A percentile compares a stretch with the other conserved stretches of the same genome.
phyloP scores from a whole-genome alignment of 2,113 vertebrate species.

The Oreochromis aureus region DNA sequence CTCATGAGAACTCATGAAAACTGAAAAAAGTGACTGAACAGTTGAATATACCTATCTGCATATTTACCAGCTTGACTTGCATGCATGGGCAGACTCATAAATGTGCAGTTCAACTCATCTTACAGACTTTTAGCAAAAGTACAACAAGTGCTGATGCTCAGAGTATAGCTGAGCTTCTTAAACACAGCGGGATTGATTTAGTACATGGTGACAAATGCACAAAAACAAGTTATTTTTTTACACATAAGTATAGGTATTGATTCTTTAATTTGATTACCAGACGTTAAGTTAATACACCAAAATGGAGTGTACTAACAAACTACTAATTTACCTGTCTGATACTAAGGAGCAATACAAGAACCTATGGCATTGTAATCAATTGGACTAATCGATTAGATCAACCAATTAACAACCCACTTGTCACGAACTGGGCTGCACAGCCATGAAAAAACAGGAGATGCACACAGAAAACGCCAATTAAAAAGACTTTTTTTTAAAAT shows the following conservation, averaged over 20 bases:
- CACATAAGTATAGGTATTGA: rapidly evolving
- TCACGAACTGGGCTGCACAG: neutral
- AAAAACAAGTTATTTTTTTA: neutral
- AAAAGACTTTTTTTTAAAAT: no score
- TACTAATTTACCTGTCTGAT: neutral
- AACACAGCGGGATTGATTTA: neutral
- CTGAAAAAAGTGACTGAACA: neutral
- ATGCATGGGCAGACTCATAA: neutral
- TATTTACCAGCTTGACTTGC: neutral
- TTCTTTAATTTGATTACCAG: neutral
- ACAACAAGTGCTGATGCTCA: neutral
- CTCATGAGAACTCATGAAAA: neutral
- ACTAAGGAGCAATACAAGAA: neutral
- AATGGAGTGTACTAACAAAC: neutral
- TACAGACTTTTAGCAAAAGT: neutral
- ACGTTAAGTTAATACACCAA: neutral
- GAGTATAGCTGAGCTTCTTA: no score
- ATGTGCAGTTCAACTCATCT: neutral
- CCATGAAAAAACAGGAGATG: no score
- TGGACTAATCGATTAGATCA: neutral
- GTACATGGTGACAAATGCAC: neutral
- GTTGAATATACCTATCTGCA: neutral
- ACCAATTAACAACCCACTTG: neutral
- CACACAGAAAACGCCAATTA: no score
- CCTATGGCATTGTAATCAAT: neutral